phyloP scores from a whole-genome alignment of 2,888 invertebrate genomes.

The Himalopsyche kuldschensis region DNA sequence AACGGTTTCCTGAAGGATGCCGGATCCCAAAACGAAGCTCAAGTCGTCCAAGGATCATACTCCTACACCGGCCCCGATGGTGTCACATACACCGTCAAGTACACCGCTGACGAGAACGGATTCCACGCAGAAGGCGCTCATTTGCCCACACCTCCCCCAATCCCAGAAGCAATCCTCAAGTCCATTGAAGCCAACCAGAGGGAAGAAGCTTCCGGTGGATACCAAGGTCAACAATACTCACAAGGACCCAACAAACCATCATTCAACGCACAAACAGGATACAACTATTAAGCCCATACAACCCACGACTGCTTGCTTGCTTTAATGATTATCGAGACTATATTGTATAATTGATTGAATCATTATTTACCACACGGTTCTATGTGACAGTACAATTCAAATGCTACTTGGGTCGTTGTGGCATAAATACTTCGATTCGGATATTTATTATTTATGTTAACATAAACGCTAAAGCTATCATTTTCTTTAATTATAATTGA shows the following conservation, averaged over 20 bases:
- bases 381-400: too few relatives aligned
- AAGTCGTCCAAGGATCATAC: slow-evolving; percentile 56
- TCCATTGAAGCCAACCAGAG: slow-evolving; percentile 48
- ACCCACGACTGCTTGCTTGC: too few relatives aligned
- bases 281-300: slow-evolving; percentile 11
- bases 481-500: too few relatives aligned
- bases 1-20: slow-evolving; percentile 19
- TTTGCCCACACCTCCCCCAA: slow-evolving; percentile 62
- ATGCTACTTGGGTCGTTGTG: too few relatives aligned
- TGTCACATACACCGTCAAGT: slow-evolving; percentile 56
- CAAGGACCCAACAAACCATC: not conserved
- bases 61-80: slow-evolving; percentile 64
- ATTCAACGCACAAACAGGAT: slow-evolving; percentile 20
- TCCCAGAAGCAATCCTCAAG: slow-evolving; percentile 61
- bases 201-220: slow-evolving; percentile 22
- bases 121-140: slow-evolving; percentile 60
- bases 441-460: too few relatives aligned
- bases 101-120: slow-evolving; percentile 62
- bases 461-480: too few relatives aligned
- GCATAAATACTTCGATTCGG: too few relatives aligned
- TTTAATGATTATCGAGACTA: too few relatives aligned
- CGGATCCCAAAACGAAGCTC: slow-evolving; percentile 43
- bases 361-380: too few relatives aligned
- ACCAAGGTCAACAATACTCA: not conserved
- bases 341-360: too few relatives aligned